Evolutionary conservation across 2,888 invertebrate genomes (phyloP).

Genomic region (Tachina fera): DNA sequence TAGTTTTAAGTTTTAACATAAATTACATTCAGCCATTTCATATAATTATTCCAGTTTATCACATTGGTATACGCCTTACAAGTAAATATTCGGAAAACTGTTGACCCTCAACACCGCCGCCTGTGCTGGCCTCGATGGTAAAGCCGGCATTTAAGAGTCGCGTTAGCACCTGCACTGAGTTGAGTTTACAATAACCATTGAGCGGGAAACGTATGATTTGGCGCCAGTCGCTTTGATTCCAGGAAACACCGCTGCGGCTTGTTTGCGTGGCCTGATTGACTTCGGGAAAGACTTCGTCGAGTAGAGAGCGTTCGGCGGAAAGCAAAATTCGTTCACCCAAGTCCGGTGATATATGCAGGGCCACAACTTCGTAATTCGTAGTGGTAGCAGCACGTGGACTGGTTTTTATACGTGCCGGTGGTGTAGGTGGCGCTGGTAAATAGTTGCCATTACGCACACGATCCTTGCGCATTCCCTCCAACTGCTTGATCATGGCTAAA

Average conservation of each 20-base stretch:
- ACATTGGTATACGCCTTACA: constrained; percentile 85
- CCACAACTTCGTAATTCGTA: constrained; percentile 89
- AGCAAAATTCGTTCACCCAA: constrained; percentile 91
- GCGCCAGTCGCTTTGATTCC: constrained; percentile 91
- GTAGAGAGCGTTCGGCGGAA: constrained; percentile 89
- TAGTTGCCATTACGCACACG: constrained; percentile 85
- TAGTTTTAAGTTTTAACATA: constrained; percentile 38
- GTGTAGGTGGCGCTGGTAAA: constrained; percentile 83
- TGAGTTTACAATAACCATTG: constrained; percentile 94
- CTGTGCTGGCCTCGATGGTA: constrained; percentile 91
- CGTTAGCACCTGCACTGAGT: constrained; percentile 93
- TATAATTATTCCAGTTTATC: constrained; percentile 77
- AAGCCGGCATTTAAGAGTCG: constrained; percentile 91
- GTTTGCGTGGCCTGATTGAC: constrained; percentile 91
- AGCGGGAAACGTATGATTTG: constrained; percentile 93
- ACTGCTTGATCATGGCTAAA: constrained; percentile 88
- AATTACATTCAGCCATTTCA: constrained; percentile 48
- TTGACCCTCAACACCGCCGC: constrained; percentile 94
- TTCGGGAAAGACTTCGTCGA: constrained; percentile 90
- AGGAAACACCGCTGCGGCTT: constrained; percentile 90
- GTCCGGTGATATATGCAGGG: constrained; percentile 88
- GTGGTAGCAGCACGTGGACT: constrained; percentile 76
- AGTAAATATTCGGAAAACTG: constrained; percentile 95
- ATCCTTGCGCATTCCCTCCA: constrained; percentile 89
- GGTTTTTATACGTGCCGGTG: constrained; percentile 80